Conservation (phyloP, 2,888 invertebrate genomes). For the Cremastinae sp. region DNA sequence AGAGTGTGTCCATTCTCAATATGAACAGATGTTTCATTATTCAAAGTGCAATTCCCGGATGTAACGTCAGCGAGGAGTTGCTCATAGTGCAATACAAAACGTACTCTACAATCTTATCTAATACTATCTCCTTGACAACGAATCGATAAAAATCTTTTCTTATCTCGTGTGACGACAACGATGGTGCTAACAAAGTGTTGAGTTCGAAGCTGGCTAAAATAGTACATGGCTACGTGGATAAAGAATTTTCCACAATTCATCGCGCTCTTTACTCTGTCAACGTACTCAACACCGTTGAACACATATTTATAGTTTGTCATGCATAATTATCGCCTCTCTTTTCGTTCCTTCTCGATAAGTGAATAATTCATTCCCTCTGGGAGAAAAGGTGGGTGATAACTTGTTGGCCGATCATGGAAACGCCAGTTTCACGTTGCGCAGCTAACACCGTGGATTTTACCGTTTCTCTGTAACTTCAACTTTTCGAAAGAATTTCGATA, state of each 20-base stretch:
- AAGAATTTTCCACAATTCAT: not conserved
- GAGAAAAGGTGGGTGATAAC: too few species aligned
- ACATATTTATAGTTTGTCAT: constrained; percentile 65
- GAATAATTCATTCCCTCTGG: not conserved
- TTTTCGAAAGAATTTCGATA: too few species aligned
- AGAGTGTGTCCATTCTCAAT: too few species aligned
- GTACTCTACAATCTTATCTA: constrained; percentile 71
- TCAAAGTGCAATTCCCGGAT: not conserved
- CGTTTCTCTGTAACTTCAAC: too few species aligned
- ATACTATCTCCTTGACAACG: constrained; percentile 67
- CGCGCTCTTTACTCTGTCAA: too few species aligned
- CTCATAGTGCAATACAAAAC: constrained; percentile 15
- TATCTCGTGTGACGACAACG: constrained; percentile 10
- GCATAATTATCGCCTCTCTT: constrained; percentile 48
- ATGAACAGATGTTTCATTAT: not conserved
- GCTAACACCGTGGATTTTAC: too few species aligned
- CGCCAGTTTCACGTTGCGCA: too few species aligned
- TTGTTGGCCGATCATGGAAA: too few species aligned
- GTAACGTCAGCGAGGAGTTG: constrained; percentile 9
- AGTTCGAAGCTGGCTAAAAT: not conserved
- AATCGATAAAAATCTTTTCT: constrained; percentile 34
- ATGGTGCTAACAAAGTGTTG: not conserved
- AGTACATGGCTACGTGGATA: too few species aligned
- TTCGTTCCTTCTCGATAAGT: constrained; percentile 23
- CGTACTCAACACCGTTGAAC: constrained; percentile 31